A percentile compares a stretch with the other conserved stretches of the same genome.
phyloP scores from a whole-genome alignment of 2,888 invertebrate species.

The Laspeyria flexula region DNA sequence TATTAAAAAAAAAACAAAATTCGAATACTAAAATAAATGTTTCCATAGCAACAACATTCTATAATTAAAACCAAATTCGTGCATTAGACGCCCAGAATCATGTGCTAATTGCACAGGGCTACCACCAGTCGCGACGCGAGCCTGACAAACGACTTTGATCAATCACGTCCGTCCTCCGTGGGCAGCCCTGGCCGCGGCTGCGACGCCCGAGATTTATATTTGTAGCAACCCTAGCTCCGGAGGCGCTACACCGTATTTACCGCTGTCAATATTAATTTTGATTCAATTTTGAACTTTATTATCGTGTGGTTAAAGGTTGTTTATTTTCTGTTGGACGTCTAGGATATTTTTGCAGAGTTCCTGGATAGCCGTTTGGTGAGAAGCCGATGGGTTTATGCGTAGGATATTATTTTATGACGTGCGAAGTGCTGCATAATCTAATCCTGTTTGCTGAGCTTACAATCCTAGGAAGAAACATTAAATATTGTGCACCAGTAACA shows the following conservation, averaged over 20 bases:
- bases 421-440: constrained; percentile 40
- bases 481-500: constrained; percentile 5
- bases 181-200: constrained; percentile 74
- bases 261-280: constrained; percentile 51
- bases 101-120: constrained; percentile 80
- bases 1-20: not conserved
- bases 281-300: constrained; percentile 52
- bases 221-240: constrained; percentile 71
- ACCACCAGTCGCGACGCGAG: constrained; percentile 78
- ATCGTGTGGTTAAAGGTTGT: constrained; percentile 15
- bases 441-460: constrained; percentile 32
- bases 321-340: constrained; percentile 9
- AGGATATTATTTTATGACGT: constrained; percentile 49
- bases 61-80: constrained; percentile 79
- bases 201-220: constrained; percentile 61
- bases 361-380: constrained; percentile 50
- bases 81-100: constrained; percentile 80
- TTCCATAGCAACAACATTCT: constrained; percentile 47
- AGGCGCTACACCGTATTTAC: constrained; percentile 58
- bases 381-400: constrained; percentile 51
- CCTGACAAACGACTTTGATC: constrained; percentile 84
- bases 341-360: constrained; percentile 39
- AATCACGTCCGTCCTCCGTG: constrained; percentile 79
- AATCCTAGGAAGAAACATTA: constrained; percentile 21
- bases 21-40: constrained; percentile 22